phyloP scores from a whole-genome alignment of 2,888 invertebrate genomes.

The Tetropium fuscum region DNA sequence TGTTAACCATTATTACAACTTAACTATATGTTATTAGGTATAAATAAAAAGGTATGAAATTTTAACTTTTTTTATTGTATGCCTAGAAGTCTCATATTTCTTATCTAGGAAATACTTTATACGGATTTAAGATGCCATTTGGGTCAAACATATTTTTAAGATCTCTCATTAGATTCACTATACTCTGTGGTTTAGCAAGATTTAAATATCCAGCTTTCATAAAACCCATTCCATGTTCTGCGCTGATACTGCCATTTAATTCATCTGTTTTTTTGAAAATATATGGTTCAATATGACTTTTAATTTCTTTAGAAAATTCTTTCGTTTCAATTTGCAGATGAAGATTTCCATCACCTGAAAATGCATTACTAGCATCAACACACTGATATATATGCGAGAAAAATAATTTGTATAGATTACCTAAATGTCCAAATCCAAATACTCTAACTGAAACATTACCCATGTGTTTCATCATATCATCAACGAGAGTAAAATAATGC shows the following conservation, averaged over 20 bases:
- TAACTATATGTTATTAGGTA: not conserved
- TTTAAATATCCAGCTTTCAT: slow-evolving; percentile 84
- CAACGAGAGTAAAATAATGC: slow-evolving; percentile 85
- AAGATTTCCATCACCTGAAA: slow-evolving; percentile 90
- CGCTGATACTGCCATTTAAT: slow-evolving; percentile 88
- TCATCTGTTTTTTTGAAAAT: slow-evolving; percentile 87
- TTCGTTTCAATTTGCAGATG: slow-evolving; percentile 88
- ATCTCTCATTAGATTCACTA: slow-evolving; percentile 82
- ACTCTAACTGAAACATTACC: slow-evolving; percentile 73
- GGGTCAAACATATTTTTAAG: slow-evolving; percentile 91
- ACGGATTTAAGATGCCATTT: slow-evolving; percentile 93
- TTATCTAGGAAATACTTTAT: slow-evolving; percentile 75
- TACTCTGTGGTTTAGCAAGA: slow-evolving; percentile 78
- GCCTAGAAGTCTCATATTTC: no score
- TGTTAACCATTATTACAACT: not conserved
- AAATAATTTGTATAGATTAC: slow-evolving; percentile 64
- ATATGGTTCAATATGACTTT: slow-evolving; percentile 82
- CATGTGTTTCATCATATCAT: slow-evolving; percentile 74
- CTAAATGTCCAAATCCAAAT: slow-evolving; percentile 95
- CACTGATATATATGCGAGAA: not conserved
- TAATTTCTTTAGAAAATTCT: slow-evolving; percentile 70
- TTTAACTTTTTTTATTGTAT: no score
- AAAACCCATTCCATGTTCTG: slow-evolving; percentile 97
- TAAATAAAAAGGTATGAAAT: no score
- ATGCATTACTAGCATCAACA: not conserved